Base-by-base conservation (phyloP, 2,888 invertebrate genomes). In the Ctenicera cuprea region DNA sequence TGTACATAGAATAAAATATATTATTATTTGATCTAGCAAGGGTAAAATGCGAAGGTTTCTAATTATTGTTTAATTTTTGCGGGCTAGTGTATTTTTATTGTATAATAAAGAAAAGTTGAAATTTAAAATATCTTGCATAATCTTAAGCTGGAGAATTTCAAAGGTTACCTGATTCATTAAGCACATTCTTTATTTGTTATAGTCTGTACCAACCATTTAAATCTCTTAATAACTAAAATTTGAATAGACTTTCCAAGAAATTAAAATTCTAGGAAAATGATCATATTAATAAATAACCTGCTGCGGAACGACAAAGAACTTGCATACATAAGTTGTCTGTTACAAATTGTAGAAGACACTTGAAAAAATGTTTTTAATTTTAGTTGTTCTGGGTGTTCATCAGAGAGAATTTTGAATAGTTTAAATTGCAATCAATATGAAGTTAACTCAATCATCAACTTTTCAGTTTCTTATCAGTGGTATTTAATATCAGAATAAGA, bases 121-220 rank as follows among this genome's bases (percentile, higher is more conserved):
- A 18, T 48, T 48, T 48, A 18, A 48, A 48, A 48, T 48, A 11
- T 16, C 20, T 48, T 48, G 20, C 48, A 9, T 18, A 48, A 48
- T 18, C 7, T 20, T 11, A 48, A 48, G 20, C 48, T 48, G 48
- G 9, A 9, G 20, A 16, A 18, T 30, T 30, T 5, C n/a, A 59
- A 59, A 59, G 57, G 57, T 38, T 18, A 59, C 37, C 18, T 59
- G 57, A 38, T 37, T 37, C 18, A 37, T 59, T 33, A 59, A 59
- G 18, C 37, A 18, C 57, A 37, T 18, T 3, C 26, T 59, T 26
- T 54, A 54, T 54, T 30, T 30, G 30, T 54, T 3, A 54, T 54
- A 12, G 12, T 26, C 16, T n/a, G 7, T 1, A 50, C 16, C 20
- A 18, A 50, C 18, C 45, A 18, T 1, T 45, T 45, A 45, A 33